Evolutionary conservation across 2,888 invertebrate genomes (phyloP).

Genomic region (Scrobipalpa costella): DNA sequence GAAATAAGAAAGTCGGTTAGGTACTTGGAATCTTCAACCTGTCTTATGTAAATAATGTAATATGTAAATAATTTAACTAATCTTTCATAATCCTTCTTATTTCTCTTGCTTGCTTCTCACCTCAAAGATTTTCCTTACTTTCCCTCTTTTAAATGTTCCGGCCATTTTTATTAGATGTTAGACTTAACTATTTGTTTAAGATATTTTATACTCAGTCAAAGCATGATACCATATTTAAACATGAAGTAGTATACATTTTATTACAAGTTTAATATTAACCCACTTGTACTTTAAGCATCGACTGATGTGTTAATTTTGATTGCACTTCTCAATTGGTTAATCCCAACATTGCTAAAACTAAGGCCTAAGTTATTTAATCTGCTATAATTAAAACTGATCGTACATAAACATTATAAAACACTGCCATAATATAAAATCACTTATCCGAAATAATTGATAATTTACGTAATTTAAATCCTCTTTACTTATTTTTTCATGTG

Average conservation of each 20-base stretch:
- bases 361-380: slow-evolving; percentile 30
- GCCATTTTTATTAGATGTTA: slow-evolving; percentile 76
- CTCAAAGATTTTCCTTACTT: slow-evolving; percentile 36
- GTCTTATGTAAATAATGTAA: slow-evolving; percentile 9
- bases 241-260: slow-evolving; percentile 2
- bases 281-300: neutral
- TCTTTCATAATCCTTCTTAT: neutral
- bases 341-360: neutral
- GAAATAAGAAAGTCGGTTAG: neutral
- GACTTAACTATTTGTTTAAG: slow-evolving; percentile 45
- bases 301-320: neutral
- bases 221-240: slow-evolving; percentile 1
- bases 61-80: slow-evolving; percentile 2
- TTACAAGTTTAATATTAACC: neutral
- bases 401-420: slow-evolving; percentile 33
- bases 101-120: neutral
- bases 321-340: neutral
- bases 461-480: slow-evolving; percentile 12
- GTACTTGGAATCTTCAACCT: slow-evolving; percentile 4
- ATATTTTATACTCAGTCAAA: slow-evolving; percentile 23
- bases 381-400: slow-evolving; percentile 33
- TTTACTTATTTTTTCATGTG: slow-evolving; percentile 33
- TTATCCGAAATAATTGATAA: neutral
- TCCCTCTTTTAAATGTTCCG: slow-evolving; percentile 70
- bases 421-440: slow-evolving; percentile 45